A percentile compares a stretch with the other conserved stretches of the same genome.
Conservation (phyloP, 64 coral and sea anemone genomes). For the Pocillopora damicornis region DNA sequence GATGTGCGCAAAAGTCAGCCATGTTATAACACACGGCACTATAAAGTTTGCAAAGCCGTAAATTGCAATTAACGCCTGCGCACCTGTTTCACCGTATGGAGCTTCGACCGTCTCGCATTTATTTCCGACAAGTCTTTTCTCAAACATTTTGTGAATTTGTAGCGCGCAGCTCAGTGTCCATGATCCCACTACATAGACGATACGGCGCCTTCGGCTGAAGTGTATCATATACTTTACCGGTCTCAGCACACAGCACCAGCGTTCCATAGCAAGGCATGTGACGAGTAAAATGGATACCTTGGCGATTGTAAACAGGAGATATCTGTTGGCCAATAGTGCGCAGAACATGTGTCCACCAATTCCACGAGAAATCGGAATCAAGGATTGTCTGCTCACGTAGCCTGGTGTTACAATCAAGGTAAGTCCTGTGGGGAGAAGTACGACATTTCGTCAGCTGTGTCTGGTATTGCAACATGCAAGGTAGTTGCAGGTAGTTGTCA, state of each 20-base stretch:
- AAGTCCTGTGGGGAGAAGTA: background rate
- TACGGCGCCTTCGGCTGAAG: slow-evolving; percentile 3
- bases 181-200: background rate
- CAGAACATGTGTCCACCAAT: slow-evolving; percentile 17
- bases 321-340: slow-evolving; percentile 5
- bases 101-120: background rate
- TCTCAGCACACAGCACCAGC: slow-evolving; percentile 19
- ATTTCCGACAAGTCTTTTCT: background rate
- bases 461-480: too few species aligned
- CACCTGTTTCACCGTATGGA: slow-evolving; percentile 13
- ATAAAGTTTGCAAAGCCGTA: background rate
- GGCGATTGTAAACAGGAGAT: background rate
- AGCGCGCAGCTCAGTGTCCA: background rate
- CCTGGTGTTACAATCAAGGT: slow-evolving; percentile 2
- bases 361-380: background rate
- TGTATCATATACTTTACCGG: slow-evolving; percentile 6
- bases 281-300: slow-evolving; percentile 18
- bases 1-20: slow-evolving; percentile 22
- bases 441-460: background rate
- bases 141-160: slow-evolving; percentile 24
- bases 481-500: too few species aligned
- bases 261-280: slow-evolving; percentile 27
- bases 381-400: background rate
- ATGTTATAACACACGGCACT: slow-evolving; percentile 2
- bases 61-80: slow-evolving; percentile 7